Evolutionary conservation across 2,888 invertebrate genomes (phyloP), one percentile per base, ranked within the genome.

Genomic region (Aporophyla nigra): DNA sequence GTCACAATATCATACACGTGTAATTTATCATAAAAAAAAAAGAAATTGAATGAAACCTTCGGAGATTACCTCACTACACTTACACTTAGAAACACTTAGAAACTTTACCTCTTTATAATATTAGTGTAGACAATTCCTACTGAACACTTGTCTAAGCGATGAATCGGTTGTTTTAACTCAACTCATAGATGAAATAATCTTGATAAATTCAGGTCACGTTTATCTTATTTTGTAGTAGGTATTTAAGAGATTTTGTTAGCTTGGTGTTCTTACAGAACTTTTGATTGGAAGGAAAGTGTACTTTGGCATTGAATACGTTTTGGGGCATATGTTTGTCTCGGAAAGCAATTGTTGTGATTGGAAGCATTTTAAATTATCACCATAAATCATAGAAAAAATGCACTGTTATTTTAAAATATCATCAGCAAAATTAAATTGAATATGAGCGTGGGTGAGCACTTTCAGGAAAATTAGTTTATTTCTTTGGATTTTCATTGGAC

Each of bases 181-280:
- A 46, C 46, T 65, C 46, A 19, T 12, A 65, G 19, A 65, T 24
- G 16, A 63, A 24, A 12, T n/a, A n/a, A 6, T 46, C 24, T 24
- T 46, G 24, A 46, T 65, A 65, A 73, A 86, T 86, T 86, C 87
- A 14, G 74, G 80, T 80, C 87, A 84, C 87, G 87, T 65, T 58
- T 74, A 59, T 75, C 62, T 77, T 86, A 76, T 72, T 83, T 68
- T 74, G 68, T 63, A 66, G 56, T 74, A 72, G 53, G 59, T 78
- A 66, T 62, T 63, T 51, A 33, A 75, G 67, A 75, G 86, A 86
- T 79, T 86, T 82, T 46, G 62, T 65, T 54, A 54, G 56, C 73
- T 82, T 74, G 77, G 49, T 63, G 72, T 79, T 66, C 54, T 70
- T 58, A 67, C 71, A 72, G 80, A 83, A 78, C 65, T 75, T 61